A percentile compares a stretch with the other conserved stretches of the same genome.
Evolutionary conservation across 64 coral and sea anemone species (phyloP).

Genomic region (Montipora capricornis): DNA sequence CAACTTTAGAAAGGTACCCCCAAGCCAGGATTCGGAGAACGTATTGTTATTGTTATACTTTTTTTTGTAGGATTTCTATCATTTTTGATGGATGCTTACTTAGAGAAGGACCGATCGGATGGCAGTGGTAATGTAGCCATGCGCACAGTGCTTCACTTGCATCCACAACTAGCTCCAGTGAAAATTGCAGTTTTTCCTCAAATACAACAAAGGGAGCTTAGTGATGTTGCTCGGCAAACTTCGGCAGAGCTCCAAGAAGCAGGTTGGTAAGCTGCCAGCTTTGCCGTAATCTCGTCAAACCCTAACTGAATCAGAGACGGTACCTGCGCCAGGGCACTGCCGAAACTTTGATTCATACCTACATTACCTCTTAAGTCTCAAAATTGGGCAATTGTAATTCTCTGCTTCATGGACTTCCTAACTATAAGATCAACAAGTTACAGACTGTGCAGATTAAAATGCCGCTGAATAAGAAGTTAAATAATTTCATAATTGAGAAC

Average conservation of each 20-base stretch:
- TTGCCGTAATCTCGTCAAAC: background rate
- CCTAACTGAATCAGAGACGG: background rate
- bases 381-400: too few relatives aligned
- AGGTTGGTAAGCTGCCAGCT: slow-evolving; percentile 45
- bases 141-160: slow-evolving; percentile 72
- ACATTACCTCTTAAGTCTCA: too few relatives aligned
- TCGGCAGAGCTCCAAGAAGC: slow-evolving; percentile 85
- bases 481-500: too few relatives aligned
- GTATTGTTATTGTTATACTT: background rate
- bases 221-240: slow-evolving; percentile 74
- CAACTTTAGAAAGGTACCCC: too few relatives aligned
- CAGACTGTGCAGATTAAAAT: too few relatives aligned
- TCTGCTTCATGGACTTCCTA: too few relatives aligned
- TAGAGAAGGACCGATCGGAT: slow-evolving; percentile 71
- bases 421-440: too few relatives aligned
- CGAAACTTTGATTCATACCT: too few relatives aligned
- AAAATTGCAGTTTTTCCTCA: slow-evolving; percentile 86
- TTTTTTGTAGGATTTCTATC: slow-evolving; percentile 79
- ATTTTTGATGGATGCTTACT: slow-evolving; percentile 85
- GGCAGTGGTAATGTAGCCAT: slow-evolving; percentile 21
- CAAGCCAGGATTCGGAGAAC: background rate
- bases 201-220: slow-evolving; percentile 66
- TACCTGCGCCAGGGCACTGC: background rate
- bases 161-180: slow-evolving; percentile 82
- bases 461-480: too few relatives aligned